Percentiles rank a stretch among this genome's conserved stretches.
Evolutionary conservation across 2,888 invertebrate genomes (phyloP).

Genomic region (Euzophera pinguis): DNA sequence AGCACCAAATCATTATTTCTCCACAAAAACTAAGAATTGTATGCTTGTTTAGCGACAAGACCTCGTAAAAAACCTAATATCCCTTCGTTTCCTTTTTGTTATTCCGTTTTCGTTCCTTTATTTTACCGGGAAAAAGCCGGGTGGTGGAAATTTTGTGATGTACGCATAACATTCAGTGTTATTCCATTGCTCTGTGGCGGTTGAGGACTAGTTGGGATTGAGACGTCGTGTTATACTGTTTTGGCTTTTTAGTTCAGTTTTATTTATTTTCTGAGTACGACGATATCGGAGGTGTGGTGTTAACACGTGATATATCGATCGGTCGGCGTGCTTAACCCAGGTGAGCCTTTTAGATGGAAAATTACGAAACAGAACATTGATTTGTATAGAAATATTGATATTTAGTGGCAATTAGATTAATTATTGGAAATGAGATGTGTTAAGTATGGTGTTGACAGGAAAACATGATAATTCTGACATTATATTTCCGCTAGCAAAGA

Average conservation of each 20-base stretch:
- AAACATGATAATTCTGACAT: conserved; percentile 38
- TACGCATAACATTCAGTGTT: conserved; percentile 43
- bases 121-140: conserved; percentile 72
- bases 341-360: conserved; percentile 34
- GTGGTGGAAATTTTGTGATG: conserved; percentile 37
- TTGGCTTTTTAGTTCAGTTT: conserved; percentile 38
- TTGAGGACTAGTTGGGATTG: conserved; percentile 33
- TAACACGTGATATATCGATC: conserved; percentile 61
- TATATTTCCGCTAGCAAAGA: conserved; percentile 39
- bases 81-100: conserved; percentile 31
- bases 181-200: conserved; percentile 45
- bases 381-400: conserved; percentile 17
- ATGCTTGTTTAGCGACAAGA: conserved; percentile 24
- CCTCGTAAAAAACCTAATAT: conserved; percentile 18
- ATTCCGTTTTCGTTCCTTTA: conserved; percentile 42
- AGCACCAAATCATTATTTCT: conserved; percentile 37
- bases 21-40: conserved; percentile 26
- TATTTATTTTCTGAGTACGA: conserved; percentile 33
- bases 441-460: conserved; percentile 25
- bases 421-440: background rate
- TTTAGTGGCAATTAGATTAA: background rate
- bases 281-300: conserved; percentile 40
- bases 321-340: conserved; percentile 34
- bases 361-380: conserved; percentile 6
- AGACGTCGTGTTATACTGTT: conserved; percentile 34